Evolutionary conservation across 2,888 invertebrate genomes (phyloP).

Genomic region (Metopia argyrocephala): DNA sequence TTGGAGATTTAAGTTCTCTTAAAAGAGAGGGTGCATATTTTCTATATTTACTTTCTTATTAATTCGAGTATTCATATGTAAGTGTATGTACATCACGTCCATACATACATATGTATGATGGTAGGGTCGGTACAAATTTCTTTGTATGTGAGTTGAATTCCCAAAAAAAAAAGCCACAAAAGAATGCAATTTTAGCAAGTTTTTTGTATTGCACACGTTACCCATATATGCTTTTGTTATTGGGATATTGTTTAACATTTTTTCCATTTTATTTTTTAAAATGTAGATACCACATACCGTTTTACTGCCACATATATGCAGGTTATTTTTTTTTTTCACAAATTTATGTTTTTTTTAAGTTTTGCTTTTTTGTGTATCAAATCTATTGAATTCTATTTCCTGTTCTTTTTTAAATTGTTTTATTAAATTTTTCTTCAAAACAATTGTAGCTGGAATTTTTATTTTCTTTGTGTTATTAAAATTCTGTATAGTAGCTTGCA

Average conservation of each 20-base stretch:
- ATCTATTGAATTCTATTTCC: not conserved
- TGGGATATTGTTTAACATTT: slow-evolving; percentile 21
- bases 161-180: slow-evolving; percentile 60
- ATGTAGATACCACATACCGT: not conserved
- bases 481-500: not conserved
- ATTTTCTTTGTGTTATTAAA: no score
- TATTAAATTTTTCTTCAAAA: not conserved
- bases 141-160: slow-evolving; percentile 2
- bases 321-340: slow-evolving; percentile 16
- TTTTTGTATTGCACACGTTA: slow-evolving; percentile 1
- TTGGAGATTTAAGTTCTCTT: not conserved
- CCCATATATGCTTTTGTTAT: not conserved
- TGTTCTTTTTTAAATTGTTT: not conserved
- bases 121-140: not conserved
- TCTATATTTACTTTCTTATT: slow-evolving; percentile 40
- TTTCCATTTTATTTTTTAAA: slow-evolving; percentile 1
- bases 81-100: not conserved
- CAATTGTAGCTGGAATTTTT: slow-evolving; percentile 6
- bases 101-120: not conserved
- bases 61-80: not conserved
- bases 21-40: not conserved
- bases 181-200: slow-evolving; percentile 68
- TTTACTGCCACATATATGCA: slow-evolving; percentile 12
- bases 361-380: slow-evolving; percentile 3
- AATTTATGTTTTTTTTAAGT: slow-evolving; percentile 10